Percentiles rank a stretch among this genome's conserved stretches.
These are phyloP conservation scores for Mohoua ochrocephala DNA, from an alignment of 2,113 vertebrate genomes.

Conservation along the genomic window DNA sequence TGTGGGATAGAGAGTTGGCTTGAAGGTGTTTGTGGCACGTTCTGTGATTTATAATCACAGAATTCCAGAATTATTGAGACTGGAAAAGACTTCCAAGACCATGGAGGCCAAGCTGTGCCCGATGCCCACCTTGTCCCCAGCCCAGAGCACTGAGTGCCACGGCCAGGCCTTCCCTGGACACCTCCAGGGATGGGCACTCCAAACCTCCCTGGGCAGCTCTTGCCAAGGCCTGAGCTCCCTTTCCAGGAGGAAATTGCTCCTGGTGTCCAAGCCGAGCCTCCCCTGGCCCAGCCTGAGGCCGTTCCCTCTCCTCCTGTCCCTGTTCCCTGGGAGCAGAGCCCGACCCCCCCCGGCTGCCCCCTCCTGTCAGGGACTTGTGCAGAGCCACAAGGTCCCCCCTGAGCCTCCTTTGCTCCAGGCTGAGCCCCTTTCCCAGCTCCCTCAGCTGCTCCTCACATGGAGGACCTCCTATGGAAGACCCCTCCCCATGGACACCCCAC, in stretches of 20 bases:
- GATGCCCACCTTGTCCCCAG: background rate
- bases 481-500: background rate
- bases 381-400: background rate
- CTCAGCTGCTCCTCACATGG: background rate
- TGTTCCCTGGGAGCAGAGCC: background rate
- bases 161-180: background rate
- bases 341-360: background rate
- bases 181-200: background rate
- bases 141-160: background rate
- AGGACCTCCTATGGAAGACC: background rate
- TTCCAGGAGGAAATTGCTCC: background rate
- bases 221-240: background rate
- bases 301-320: background rate
- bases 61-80: background rate
- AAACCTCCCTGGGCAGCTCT: background rate
- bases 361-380: background rate
- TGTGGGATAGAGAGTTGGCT: background rate
- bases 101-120: accelerated
- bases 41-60: background rate
- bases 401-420: background rate
- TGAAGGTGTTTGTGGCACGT: background rate
- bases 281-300: background rate
- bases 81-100: accelerated
- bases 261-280: background rate
- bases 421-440: background rate